phyloP scores from a whole-genome alignment of 2,888 invertebrate species.

The Spialia ferax region DNA sequence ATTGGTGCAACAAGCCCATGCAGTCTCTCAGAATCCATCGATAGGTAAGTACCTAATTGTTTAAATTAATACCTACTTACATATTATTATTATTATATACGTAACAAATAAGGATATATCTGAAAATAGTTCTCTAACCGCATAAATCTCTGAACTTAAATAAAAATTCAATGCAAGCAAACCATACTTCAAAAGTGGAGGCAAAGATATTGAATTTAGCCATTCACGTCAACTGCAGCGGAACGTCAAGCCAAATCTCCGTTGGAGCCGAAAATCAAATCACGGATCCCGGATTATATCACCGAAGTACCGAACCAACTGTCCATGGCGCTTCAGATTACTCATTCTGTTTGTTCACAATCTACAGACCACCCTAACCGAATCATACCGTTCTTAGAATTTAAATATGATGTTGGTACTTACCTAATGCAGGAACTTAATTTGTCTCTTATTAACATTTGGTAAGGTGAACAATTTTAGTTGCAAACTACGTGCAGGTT shows the following conservation, averaged over 20 bases:
- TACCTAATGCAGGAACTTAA: not conserved
- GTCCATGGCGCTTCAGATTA: constrained; percentile 23
- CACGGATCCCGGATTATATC: constrained; percentile 33
- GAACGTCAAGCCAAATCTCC: constrained; percentile 35
- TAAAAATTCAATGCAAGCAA: not conserved
- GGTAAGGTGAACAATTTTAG: not conserved
- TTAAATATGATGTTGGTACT: not conserved
- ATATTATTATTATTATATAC: too few species aligned
- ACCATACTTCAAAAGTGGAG: not conserved
- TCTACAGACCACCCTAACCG: not conserved
- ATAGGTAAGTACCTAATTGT: too few species aligned
- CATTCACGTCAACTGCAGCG: constrained; percentile 37
- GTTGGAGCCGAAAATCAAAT: constrained; percentile 38
- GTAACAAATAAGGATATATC: too few species aligned
- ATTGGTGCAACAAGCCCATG: too few species aligned
- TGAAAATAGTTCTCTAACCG: too few species aligned
- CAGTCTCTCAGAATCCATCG: too few species aligned
- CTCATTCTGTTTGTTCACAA: constrained; percentile 36
- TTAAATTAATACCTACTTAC: too few species aligned
- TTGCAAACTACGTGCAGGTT: too few species aligned
- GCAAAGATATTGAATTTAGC: constrained; percentile 25
- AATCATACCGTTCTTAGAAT: not conserved
- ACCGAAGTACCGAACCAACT: constrained; percentile 37
- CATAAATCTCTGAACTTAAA: not conserved
- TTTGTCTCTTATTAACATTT: not conserved